A percentile compares a stretch with the other conserved stretches of the same genome.
Conservation (phyloP, 2,888 invertebrate species). For the Drosophila nr. fundita region DNA sequence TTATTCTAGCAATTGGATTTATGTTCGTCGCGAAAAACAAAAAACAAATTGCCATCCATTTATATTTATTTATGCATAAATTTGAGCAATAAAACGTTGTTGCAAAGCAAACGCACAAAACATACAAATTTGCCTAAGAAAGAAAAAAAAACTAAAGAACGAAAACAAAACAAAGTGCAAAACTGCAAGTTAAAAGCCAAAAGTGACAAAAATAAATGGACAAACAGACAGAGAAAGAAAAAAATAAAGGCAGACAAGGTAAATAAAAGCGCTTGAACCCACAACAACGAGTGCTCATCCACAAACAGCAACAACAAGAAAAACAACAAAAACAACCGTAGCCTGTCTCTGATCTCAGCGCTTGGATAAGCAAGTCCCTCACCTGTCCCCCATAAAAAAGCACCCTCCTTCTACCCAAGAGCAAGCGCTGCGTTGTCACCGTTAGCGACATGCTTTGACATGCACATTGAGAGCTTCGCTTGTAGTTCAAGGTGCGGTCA, state of each 20-base stretch:
- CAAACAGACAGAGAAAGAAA: constrained; percentile 33
- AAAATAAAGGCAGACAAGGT: constrained; percentile 69
- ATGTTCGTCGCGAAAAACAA: constrained; percentile 50
- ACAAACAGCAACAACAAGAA: constrained; percentile 24
- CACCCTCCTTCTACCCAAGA: not conserved
- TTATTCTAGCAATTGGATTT: constrained; percentile 69
- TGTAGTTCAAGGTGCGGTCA: constrained; percentile 72
- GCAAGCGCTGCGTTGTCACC: constrained; percentile 37
- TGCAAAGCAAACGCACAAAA: constrained; percentile 49
- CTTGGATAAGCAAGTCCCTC: constrained; percentile 50
- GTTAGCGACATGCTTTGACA: constrained; percentile 41
- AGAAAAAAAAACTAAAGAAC: constrained; percentile 15
- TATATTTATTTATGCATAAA: constrained; percentile 35
- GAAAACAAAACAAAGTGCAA: constrained; percentile 30
- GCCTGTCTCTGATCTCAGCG: constrained; percentile 58
- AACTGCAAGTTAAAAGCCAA: constrained; percentile 53
- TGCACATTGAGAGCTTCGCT: constrained; percentile 33
- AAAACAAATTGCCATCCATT: constrained; percentile 41
- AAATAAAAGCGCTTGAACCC: constrained; percentile 58
- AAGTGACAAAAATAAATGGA: constrained; percentile 35
- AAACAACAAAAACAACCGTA: constrained; percentile 17
- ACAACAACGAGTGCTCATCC: constrained; percentile 36
- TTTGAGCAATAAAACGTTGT: constrained; percentile 55
- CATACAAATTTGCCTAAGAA: constrained; percentile 58
- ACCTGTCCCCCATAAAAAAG: constrained; percentile 13